phyloP scores from a whole-genome alignment of 2,797 vertebrate genomes.

The Crenichthys baileyi region DNA sequence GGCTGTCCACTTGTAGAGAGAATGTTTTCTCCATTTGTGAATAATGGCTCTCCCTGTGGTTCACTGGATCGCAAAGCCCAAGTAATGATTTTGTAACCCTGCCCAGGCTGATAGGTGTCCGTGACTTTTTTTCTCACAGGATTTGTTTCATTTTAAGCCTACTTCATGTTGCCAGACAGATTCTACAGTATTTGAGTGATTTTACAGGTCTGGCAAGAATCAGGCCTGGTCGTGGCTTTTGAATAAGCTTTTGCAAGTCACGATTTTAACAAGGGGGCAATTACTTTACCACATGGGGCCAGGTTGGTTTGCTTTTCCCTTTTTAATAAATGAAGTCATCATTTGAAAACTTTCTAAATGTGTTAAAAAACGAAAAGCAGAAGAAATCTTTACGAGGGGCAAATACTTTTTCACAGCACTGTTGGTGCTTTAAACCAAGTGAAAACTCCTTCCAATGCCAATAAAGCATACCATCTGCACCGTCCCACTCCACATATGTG shows the following conservation, averaged over 20 bases:
- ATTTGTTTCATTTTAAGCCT: neutral
- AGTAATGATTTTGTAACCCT: neutral
- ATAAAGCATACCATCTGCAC: slow-evolving; percentile 21
- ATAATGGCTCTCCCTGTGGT: neutral
- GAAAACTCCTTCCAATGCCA: neutral
- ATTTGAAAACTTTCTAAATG: neutral
- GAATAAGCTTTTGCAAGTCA: neutral
- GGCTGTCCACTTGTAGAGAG: neutral
- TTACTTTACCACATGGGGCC: too few species aligned
- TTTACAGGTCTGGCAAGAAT: neutral
- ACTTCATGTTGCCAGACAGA: neutral
- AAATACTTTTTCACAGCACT: neutral
- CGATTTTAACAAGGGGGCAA: neutral
- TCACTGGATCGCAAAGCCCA: neutral
- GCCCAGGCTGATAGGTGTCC: neutral
- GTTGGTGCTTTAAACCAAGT: slow-evolving; percentile 2
- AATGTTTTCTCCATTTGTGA: neutral
- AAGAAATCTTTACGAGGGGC: neutral
- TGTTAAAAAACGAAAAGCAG: neutral
- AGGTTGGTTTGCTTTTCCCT: too few species aligned
- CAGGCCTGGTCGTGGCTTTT: neutral
- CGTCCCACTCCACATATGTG: neutral
- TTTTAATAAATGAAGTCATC: neutral
- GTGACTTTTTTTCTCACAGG: neutral
- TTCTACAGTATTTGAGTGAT: neutral